Conservation (phyloP, 2,888 invertebrate genomes). For the Unio pictorum region DNA sequence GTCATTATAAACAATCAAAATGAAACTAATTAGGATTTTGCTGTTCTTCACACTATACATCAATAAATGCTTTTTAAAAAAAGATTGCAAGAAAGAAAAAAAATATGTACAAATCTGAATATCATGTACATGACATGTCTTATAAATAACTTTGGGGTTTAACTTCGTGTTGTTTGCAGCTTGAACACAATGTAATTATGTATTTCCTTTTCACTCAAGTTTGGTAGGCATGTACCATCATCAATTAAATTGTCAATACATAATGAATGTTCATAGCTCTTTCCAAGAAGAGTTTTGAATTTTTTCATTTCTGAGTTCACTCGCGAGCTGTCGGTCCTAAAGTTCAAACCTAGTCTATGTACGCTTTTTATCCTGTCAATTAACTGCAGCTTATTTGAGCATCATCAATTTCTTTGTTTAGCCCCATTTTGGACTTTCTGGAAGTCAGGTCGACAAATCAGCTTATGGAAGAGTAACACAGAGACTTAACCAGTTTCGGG, state of each 20-base stretch:
- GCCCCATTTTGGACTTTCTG: background rate
- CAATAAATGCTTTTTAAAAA: background rate
- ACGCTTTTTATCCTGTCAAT: constrained; percentile 8
- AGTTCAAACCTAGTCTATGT: background rate
- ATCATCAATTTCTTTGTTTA: background rate
- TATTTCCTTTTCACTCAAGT: constrained; percentile 14
- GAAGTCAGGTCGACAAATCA: background rate
- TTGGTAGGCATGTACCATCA: constrained; percentile 3
- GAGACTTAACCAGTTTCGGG: constrained; percentile 3
- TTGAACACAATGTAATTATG: constrained; percentile 12
- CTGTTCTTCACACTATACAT: too few species aligned
- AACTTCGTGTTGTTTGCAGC: constrained; percentile 12
- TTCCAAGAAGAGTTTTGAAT: too few species aligned
- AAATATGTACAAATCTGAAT: constrained; percentile 1
- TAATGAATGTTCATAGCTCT: too few species aligned
- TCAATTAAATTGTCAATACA: background rate
- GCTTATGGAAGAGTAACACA: background rate
- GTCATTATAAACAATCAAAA: too few species aligned
- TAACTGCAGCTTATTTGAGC: constrained; percentile 4
- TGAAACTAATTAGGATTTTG: too few species aligned
- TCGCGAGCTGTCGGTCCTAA: background rate
- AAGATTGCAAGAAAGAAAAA: background rate
- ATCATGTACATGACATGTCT: constrained; percentile 10
- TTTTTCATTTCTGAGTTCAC: background rate
- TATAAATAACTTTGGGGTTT: constrained; percentile 8